Base-by-base conservation (phyloP, 2,888 invertebrate species). In the Oscheius myriophilus region DNA sequence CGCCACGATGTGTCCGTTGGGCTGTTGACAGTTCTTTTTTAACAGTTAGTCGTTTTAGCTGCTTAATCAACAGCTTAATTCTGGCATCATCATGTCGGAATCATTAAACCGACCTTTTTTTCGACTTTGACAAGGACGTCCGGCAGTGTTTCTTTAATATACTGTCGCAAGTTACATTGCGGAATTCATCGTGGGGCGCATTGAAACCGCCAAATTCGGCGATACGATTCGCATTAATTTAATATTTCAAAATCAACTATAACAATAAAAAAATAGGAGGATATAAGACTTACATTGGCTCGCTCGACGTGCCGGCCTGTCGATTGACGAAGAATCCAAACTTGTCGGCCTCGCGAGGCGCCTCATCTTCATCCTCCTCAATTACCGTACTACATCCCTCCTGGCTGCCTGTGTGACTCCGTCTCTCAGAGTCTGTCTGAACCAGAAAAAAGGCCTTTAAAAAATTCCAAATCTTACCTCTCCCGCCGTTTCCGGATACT, bases 401-500 rank as follows among this genome's bases (percentile, higher is more conserved):
- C 23, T 46, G 49, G 12, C 63, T 62, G 23, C n/a, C 39, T 33
- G 59, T 21, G 39, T 54, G 53, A 42, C 49, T 45, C 43, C 68
- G 2, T 53, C 63, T 54, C 18, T 67, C 69, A 11, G 74, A 72
- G 2, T 69, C 63, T 2, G 74, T 74, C 74, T 74, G 52, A 41
- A 57, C 14, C 12, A 21, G n/a, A 41, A 33, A 57, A n/a, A 18
- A 1, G 12, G 6, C 33, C 26, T 39, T 33, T 33, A 6, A 6
- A 49, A 49, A n/a, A n/a, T n/a, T n/a, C 21, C 26, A 53, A 54
- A 41, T 39, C 62, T 25, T 39, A 77, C 77, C 59, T 78, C 78
- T 41, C 78, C 78, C 12, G 78, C 55, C 46, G 67, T 59, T 69
- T 78, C 78, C 0, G 78, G 78, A 26, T 62, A 21, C 58, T 78